Conservation (phyloP, 2,797 vertebrate genomes). For the Staurois parvus region DNA sequence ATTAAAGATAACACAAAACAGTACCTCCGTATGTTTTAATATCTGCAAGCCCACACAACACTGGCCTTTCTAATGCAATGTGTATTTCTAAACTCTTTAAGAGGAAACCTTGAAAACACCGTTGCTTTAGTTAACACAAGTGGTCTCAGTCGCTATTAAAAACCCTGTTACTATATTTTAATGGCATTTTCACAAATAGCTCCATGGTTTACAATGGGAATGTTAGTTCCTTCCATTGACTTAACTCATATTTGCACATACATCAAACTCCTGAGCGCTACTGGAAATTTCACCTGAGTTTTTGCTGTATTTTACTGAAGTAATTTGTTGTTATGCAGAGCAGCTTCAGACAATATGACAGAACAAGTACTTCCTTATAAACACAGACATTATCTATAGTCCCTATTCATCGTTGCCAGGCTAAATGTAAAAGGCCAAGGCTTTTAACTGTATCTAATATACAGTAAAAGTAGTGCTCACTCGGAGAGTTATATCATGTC, state of each 20-base stretch:
- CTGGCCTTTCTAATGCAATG: neutral
- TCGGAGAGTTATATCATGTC: slow-evolving; percentile 18
- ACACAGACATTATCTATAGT: slow-evolving; percentile 19
- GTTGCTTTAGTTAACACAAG: slow-evolving; percentile 40
- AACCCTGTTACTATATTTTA: slow-evolving; percentile 14
- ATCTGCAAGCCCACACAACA: neutral
- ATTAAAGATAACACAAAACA: neutral
- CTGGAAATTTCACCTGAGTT: slow-evolving; percentile 9
- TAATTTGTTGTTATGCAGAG: slow-evolving; percentile 17
- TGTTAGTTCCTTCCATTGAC: slow-evolving; percentile 7
- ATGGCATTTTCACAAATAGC: slow-evolving; percentile 46
- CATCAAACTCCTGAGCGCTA: neutral
- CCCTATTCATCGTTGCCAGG: slow-evolving; percentile 27
- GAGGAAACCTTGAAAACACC: slow-evolving; percentile 43
- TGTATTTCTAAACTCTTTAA: slow-evolving; percentile 34
- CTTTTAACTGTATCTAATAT: slow-evolving; percentile 33
- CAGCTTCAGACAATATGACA: slow-evolving; percentile 9
- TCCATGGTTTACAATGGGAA: slow-evolving; percentile 9
- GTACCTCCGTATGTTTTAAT: neutral
- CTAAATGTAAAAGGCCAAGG: slow-evolving; percentile 45
- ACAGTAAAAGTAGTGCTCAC: slow-evolving; percentile 2
- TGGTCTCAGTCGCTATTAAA: slow-evolving; percentile 28
- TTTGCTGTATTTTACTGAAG: neutral
- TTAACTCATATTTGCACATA: slow-evolving; percentile 9
- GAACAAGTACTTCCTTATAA: neutral